These are phyloP conservation scores for Chelonus insularis DNA, from an alignment of 1,140 invertebrate genomes.

Conservation along the genomic window DNA sequence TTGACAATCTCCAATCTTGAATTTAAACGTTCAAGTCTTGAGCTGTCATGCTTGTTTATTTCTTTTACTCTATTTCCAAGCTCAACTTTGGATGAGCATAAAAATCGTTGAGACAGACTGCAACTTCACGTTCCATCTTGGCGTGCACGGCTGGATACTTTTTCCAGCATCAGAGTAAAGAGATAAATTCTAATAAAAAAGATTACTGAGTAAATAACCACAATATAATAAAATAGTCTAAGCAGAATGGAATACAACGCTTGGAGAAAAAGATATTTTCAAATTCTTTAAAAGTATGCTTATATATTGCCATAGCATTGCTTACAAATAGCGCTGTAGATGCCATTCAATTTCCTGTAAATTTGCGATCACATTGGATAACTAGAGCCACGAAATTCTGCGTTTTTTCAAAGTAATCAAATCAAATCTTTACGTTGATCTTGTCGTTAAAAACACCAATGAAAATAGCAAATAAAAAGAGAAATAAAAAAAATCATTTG, in stretches of 20 bases:
- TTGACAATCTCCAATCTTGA: background rate
- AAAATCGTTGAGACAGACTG: slow-evolving; percentile 2
- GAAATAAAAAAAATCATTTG: no score
- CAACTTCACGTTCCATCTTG: background rate
- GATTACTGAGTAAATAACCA: slow-evolving; percentile 4
- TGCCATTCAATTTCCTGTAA: no score
- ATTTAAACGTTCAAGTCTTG: slow-evolving; percentile 1
- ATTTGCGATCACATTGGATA: no score
- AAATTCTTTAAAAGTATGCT: background rate
- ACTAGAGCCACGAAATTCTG: no score
- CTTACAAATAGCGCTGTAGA: no score
- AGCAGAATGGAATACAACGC: background rate
- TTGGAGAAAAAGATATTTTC: background rate
- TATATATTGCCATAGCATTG: no score
- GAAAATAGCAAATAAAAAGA: no score
- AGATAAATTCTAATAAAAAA: slow-evolving; percentile 10
- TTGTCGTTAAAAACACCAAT: no score
- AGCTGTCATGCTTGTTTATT: background rate
- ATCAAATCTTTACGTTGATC: no score
- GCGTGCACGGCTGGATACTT: background rate
- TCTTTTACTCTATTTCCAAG: background rate
- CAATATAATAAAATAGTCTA: slow-evolving; percentile 3
- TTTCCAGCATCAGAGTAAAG: background rate
- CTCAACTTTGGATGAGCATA: background rate
- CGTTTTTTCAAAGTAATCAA: no score